phyloP scores from a whole-genome alignment of 2,113 vertebrate genomes.

The Serilophus lunatus region DNA sequence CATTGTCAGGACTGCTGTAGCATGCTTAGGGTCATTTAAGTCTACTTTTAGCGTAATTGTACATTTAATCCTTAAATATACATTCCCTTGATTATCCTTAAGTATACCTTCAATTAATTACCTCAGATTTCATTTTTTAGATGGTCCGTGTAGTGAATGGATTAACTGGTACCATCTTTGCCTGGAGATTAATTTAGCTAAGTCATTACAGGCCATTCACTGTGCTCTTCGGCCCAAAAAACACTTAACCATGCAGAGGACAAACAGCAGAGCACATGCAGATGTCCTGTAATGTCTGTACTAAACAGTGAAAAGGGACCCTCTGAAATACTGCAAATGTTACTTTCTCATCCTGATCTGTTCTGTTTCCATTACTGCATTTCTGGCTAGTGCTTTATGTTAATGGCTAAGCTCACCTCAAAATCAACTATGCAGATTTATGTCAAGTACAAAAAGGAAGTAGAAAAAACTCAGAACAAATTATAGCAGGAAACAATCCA shows the following conservation, averaged over 20 bases:
- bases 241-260: slow-evolving; percentile 44
- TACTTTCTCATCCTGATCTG: background rate
- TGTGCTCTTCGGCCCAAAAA: background rate
- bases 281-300: background rate
- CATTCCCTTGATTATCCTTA: slow-evolving; percentile 27
- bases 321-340: background rate
- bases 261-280: slow-evolving; percentile 22
- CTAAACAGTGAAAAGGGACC: background rate
- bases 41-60: slow-evolving; percentile 48
- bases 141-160: background rate
- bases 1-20: background rate
- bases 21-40: slow-evolving; percentile 33
- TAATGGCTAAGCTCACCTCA: background rate
- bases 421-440: background rate
- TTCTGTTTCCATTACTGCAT: background rate
- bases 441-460: background rate
- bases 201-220: slow-evolving; percentile 56
- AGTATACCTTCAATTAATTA: slow-evolving; percentile 26
- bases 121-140: slow-evolving; percentile 28
- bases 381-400: background rate
- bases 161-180: slow-evolving; percentile 27
- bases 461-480: background rate
- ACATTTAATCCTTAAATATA: slow-evolving; percentile 35
- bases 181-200: slow-evolving; percentile 55
- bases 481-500: background rate